A percentile compares a stretch with the other conserved stretches of the same genome.
phyloP scores from a whole-genome alignment of 2,888 invertebrate genomes.

The Pterobdella sp. region DNA sequence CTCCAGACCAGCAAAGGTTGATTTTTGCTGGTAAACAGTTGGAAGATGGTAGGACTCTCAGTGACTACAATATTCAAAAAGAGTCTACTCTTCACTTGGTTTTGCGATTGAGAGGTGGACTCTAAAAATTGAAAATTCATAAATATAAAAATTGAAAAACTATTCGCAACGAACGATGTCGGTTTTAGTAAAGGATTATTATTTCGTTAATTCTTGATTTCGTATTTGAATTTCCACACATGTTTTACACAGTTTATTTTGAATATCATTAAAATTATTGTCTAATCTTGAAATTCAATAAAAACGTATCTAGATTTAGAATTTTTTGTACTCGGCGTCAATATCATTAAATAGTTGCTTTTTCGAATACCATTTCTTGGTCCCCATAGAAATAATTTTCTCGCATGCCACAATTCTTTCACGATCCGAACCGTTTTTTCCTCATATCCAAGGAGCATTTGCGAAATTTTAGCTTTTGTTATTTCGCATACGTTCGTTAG shows the following conservation, averaged over 20 bases:
- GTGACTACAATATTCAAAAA: constrained; percentile 90
- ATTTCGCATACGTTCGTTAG: too few relatives aligned
- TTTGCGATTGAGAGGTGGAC: constrained; percentile 87
- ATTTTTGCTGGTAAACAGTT: constrained; percentile 85
- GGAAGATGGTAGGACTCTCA: constrained; percentile 85
- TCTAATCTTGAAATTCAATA: too few relatives aligned
- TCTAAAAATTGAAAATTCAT: too few relatives aligned
- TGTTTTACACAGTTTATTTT: neutral
- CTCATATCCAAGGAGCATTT: too few relatives aligned
- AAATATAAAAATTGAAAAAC: neutral
- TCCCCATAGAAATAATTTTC: too few relatives aligned
- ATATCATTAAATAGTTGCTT: too few relatives aligned
- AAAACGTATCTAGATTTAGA: too few relatives aligned
- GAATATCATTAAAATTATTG: neutral
- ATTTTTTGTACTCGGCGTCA: too few relatives aligned
- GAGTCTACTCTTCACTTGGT: constrained; percentile 86
- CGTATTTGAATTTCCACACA: neutral
- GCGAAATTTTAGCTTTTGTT: too few relatives aligned
- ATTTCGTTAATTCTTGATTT: neutral
- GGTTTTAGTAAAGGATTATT: neutral
- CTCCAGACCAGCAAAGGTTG: constrained; percentile 50
- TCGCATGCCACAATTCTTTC: too few relatives aligned
- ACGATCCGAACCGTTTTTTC: too few relatives aligned
- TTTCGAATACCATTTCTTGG: too few relatives aligned
- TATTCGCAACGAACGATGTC: neutral